Evolutionary conservation across 2,888 invertebrate species (phyloP).

Genomic region (Drosophila vallismaia): DNA sequence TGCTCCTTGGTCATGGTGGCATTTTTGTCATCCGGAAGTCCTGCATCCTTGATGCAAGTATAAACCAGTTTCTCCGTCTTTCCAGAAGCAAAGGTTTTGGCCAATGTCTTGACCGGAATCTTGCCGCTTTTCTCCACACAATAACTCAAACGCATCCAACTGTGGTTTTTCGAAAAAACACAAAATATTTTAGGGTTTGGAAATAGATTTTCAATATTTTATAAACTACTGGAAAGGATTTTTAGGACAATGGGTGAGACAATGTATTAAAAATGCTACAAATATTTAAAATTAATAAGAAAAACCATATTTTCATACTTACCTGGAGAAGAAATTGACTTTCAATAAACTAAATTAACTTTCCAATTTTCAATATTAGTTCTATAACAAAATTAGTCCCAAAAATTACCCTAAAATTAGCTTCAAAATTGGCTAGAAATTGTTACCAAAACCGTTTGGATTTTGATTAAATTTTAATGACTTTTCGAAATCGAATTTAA

Average conservation of each 20-base stretch:
- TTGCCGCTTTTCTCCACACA: conserved; percentile 96
- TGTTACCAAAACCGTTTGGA: background rate
- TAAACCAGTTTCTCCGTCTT: conserved; percentile 99
- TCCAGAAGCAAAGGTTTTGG: conserved; percentile 99
- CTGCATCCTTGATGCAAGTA: conserved; percentile 96
- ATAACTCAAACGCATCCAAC: conserved; percentile 99
- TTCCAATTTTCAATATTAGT: no score
- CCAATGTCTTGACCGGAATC: conserved; percentile 98
- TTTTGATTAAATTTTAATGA: conserved; percentile 12
- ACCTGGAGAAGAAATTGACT: background rate
- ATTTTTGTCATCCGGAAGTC: conserved; percentile 96
- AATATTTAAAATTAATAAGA: background rate
- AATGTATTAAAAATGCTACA: background rate
- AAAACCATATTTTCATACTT: background rate
- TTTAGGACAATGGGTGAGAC: background rate
- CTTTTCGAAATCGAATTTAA: conserved; percentile 28
- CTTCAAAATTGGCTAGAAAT: conserved; percentile 9
- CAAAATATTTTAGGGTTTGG: background rate
- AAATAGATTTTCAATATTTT: background rate
- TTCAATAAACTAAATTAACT: background rate
- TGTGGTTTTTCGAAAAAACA: conserved; percentile 83
- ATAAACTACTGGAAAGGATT: background rate
- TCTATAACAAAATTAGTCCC: no score
- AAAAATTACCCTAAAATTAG: background rate
- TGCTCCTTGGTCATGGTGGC: conserved; percentile 97